These are phyloP conservation scores for Bradynema listronoti DNA, from an alignment of 1,140 invertebrate species.

Conservation along the genomic window DNA sequence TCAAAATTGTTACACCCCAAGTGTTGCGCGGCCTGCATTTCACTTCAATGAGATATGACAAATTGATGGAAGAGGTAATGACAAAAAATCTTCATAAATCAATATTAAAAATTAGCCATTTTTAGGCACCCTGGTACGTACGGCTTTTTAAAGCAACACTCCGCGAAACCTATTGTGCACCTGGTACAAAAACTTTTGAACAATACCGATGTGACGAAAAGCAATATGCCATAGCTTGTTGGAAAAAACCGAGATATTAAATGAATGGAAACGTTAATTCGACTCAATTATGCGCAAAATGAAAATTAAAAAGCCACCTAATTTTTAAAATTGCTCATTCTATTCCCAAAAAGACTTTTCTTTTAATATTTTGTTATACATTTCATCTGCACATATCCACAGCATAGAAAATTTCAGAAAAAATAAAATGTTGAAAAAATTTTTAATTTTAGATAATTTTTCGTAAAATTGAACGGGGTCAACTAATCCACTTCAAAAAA, in stretches of 20 bases:
- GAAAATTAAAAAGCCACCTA: neutral
- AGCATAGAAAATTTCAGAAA: neutral
- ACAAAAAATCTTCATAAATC: slow-evolving; percentile 4
- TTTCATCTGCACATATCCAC: neutral
- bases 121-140: slow-evolving; percentile 28
- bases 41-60: slow-evolving; percentile 22
- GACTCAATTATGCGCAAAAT: too few species aligned
- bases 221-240: slow-evolving; percentile 11
- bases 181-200: slow-evolving; percentile 22
- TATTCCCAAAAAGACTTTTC: neutral
- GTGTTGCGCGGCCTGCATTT: slow-evolving; percentile 20
- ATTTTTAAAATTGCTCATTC: neutral
- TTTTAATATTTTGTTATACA: neutral
- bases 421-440: neutral
- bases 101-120: neutral
- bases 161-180: slow-evolving; percentile 25
- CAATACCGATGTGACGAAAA: slow-evolving; percentile 9
- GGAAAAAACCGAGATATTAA: slow-evolving; percentile 1
- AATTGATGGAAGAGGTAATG: slow-evolving; percentile 7
- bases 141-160: slow-evolving; percentile 16
- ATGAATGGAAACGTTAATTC: neutral
- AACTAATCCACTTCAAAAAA: too few species aligned
- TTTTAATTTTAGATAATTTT: too few species aligned
- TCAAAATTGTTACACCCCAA: slow-evolving; percentile 16
- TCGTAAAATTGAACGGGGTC: too few species aligned